Conservation (phyloP, 2,888 invertebrate genomes). For the Eulithis prunata region DNA sequence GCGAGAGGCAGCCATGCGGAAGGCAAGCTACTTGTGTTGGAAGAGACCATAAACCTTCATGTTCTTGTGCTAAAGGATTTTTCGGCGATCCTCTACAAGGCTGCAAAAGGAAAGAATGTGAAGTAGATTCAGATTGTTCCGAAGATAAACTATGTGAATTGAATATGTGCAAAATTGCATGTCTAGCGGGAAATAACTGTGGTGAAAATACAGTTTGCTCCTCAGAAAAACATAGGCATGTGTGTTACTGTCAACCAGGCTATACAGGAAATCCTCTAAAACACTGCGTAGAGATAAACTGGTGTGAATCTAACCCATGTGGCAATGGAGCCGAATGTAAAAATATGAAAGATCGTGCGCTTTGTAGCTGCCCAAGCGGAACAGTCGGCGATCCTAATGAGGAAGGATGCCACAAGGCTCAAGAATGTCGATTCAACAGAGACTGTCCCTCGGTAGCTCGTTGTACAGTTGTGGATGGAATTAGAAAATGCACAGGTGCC, state of each 20-base stretch:
- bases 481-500: conserved; percentile 90
- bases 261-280: conserved; percentile 91
- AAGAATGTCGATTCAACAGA: conserved; percentile 90
- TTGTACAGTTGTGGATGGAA: conserved; percentile 88
- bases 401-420: conserved; percentile 92
- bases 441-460: conserved; percentile 93
- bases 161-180: conserved; percentile 94
- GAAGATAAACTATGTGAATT: conserved; percentile 93
- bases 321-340: conserved; percentile 92
- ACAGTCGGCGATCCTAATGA: conserved; percentile 94
- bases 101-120: conserved; percentile 92
- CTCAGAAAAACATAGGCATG: conserved; percentile 91
- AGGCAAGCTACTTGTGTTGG: conserved; percentile 92
- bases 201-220: conserved; percentile 94
- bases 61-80: conserved; percentile 91
- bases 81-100: conserved; percentile 92
- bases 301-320: conserved; percentile 91
- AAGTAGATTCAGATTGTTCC: conserved; percentile 88
- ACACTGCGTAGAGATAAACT: conserved; percentile 90
- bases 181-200: conserved; percentile 92
- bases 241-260: conserved; percentile 93
- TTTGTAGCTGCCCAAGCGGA: conserved; percentile 91
- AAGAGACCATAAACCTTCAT: conserved; percentile 89
- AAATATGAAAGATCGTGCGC: conserved; percentile 91
- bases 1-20: conserved; percentile 90